Percentiles rank a stretch among this genome's conserved stretches.
Evolutionary conservation across 2,888 invertebrate species (phyloP).

Genomic region (Metacarcinus magister): DNA sequence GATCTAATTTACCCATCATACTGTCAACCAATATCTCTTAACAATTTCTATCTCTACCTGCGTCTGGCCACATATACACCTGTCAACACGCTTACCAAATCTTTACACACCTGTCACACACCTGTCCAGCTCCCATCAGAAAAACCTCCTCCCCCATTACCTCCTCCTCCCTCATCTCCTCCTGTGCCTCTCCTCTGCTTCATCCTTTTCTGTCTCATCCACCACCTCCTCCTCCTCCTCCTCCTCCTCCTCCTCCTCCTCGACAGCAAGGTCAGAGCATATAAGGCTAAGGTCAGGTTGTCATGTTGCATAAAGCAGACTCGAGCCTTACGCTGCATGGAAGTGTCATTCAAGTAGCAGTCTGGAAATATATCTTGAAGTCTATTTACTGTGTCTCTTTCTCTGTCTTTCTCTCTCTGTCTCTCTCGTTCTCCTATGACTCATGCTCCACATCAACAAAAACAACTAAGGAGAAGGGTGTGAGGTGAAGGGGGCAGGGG

Average conservation of each 20-base stretch:
- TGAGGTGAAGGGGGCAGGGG: neutral
- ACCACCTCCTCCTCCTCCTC: neutral
- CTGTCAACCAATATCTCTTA: neutral
- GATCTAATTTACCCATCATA: neutral
- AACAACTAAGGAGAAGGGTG: neutral
- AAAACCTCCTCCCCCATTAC: neutral
- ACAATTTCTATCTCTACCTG: neutral
- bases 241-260: conserved; percentile 38
- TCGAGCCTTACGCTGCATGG: neutral
- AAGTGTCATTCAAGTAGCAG: neutral
- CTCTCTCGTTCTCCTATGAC: neutral
- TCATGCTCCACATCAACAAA: neutral
- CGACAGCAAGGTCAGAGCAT: neutral
- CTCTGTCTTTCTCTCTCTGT: neutral
- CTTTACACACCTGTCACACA: conserved; percentile 23
- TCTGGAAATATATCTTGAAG: neutral
- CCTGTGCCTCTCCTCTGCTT: neutral
- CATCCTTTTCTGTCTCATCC: neutral
- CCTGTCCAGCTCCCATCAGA: neutral
- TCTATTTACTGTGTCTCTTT: neutral
- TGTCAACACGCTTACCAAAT: neutral
- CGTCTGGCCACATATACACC: conserved; percentile 11
- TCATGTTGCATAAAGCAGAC: conserved; percentile 9
- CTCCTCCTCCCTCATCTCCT: neutral
- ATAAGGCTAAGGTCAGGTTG: conserved; percentile 5